These are phyloP conservation scores for Semicossyphus pulcher DNA, from an alignment of 2,113 vertebrate genomes.

Conservation along the genomic window DNA sequence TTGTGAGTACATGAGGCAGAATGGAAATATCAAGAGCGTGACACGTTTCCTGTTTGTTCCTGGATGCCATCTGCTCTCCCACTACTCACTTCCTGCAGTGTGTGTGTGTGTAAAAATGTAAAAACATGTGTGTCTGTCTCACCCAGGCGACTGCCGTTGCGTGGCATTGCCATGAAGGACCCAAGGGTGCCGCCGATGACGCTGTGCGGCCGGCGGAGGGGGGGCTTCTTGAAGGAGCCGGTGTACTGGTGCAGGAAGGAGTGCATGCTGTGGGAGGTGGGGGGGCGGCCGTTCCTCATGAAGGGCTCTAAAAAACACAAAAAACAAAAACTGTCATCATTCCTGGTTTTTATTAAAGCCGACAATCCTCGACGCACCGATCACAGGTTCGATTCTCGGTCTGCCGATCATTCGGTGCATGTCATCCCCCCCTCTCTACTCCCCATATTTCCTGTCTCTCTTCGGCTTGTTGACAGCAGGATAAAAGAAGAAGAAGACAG, in stretches of 20 bases:
- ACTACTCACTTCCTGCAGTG: conserved; percentile 62
- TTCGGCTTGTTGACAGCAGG: no score
- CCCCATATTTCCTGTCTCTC: no score
- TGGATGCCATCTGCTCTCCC: conserved; percentile 67
- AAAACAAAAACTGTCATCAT: neutral
- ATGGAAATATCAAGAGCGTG: conserved; percentile 53
- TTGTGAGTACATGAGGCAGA: conserved; percentile 30
- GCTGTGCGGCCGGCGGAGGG: conserved; percentile 93
- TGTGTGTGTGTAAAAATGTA: neutral
- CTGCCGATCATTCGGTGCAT: no score
- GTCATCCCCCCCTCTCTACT: no score
- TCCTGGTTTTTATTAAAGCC: neutral
- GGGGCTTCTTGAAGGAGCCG: conserved; percentile 96
- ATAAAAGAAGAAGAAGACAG: no score
- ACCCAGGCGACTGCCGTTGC: conserved; percentile 96
- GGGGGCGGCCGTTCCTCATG: conserved; percentile 97
- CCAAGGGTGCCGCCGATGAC: conserved; percentile 95
- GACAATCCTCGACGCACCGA: no score
- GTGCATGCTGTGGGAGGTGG: conserved; percentile 96
- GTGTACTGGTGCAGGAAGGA: conserved; percentile 98
- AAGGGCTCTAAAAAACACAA: conserved; percentile 89
- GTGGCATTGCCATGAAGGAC: conserved; percentile 95
- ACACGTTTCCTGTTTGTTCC: conserved; percentile 75
- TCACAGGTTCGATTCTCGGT: no score
- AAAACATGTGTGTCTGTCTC: conserved; percentile 62